A percentile compares a stretch with the other conserved stretches of the same genome.
Evolutionary conservation across 2,797 vertebrate species (phyloP).

Genomic region (Botia almorhae): DNA sequence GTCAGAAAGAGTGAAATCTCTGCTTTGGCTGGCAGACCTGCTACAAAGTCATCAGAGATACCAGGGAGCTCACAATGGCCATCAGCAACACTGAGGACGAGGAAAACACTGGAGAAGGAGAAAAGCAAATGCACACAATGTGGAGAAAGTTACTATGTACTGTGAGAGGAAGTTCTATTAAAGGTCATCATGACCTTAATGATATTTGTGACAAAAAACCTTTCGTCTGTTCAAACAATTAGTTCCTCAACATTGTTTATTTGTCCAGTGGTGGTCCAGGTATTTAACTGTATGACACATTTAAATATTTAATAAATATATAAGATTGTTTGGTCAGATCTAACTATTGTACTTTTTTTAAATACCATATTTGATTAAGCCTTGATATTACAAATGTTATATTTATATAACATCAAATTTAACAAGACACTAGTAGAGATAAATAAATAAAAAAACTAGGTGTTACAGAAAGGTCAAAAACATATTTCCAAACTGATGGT

Average conservation of each 20-base stretch:
- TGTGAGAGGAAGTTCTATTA: not conserved
- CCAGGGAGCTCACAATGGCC: conserved; percentile 60
- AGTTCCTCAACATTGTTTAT: too few species aligned
- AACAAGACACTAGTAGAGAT: not conserved
- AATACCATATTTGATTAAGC: not conserved
- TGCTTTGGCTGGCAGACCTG: conserved; percentile 32
- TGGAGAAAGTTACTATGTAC: not conserved
- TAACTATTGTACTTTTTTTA: too few species aligned
- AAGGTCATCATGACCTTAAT: not conserved
- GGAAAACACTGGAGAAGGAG: conserved; percentile 55
- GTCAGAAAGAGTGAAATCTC: not conserved
- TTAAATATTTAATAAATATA: not conserved
- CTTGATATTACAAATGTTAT: not conserved
- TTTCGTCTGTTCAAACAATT: not conserved
- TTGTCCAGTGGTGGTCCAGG: too few species aligned
- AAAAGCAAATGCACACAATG: conserved; percentile 12
- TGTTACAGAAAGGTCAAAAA: not conserved
- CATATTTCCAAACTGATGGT: not conserved
- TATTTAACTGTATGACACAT: not conserved
- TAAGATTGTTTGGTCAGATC: too few species aligned
- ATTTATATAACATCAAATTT: not conserved
- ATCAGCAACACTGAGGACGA: conserved; percentile 63
- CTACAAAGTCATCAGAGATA: conserved; percentile 57
- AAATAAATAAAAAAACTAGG: not conserved
- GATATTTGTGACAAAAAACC: not conserved